These are phyloP conservation scores for Polypedilum vanderplanki DNA, from an alignment of 1,140 invertebrate genomes.

Conservation along the genomic window DNA sequence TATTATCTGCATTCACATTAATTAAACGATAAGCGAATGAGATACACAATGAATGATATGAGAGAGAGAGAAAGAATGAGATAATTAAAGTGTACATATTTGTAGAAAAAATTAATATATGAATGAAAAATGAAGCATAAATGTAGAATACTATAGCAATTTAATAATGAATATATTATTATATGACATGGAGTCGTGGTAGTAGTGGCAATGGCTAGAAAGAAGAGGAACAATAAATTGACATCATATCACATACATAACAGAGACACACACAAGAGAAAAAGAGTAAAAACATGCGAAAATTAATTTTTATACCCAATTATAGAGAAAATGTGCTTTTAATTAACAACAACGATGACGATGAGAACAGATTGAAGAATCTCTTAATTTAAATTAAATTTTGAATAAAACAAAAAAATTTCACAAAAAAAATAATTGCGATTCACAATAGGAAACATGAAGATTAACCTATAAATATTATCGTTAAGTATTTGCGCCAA, in stretches of 20 bases:
- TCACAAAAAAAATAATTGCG: too few species aligned
- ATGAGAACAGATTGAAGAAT: too few species aligned
- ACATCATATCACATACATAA: conserved; percentile 9
- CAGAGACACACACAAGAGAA: too few species aligned
- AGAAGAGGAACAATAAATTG: conserved; percentile 5
- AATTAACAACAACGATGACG: not conserved
- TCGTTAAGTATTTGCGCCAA: too few species aligned
- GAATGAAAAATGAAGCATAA: conserved; percentile 18
- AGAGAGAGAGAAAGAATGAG: not conserved
- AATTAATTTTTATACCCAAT: conserved; percentile 15
- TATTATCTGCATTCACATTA: conserved; percentile 10
- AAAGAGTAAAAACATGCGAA: not conserved
- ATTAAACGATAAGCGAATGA: not conserved
- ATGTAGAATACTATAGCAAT: not conserved
- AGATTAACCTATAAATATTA: too few species aligned
- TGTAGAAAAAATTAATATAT: not conserved
- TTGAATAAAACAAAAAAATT: too few species aligned
- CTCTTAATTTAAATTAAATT: too few species aligned
- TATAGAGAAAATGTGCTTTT: conserved; percentile 18
- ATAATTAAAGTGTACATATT: not conserved
- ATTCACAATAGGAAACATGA: too few species aligned
- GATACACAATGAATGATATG: not conserved
- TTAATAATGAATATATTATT: conserved; percentile 20
- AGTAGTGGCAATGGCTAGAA: not conserved
- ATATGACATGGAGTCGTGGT: not conserved